Base-by-base conservation (phyloP, 2,888 invertebrate species). In the Trimorus sp. region DNA sequence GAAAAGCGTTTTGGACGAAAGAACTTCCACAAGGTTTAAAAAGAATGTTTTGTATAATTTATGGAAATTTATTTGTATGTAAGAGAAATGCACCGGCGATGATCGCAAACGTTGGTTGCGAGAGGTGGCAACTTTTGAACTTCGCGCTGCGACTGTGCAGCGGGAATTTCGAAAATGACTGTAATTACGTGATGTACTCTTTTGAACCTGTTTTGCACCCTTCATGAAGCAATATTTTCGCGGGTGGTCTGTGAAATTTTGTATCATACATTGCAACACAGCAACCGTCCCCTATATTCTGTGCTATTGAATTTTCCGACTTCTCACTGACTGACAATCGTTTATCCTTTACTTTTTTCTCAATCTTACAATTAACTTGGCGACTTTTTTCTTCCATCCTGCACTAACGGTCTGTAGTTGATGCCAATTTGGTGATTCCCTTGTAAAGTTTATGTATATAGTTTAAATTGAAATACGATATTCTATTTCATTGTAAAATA, bases 251-350 rank as follows among this genome's bases (percentile, higher is more conserved):
- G 54, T 66, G 40, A 59, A 69, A 26, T 26, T n/a, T 74, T 82
- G 59, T 85, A 75, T 42, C 62, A 75, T 78, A 71, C 68, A 69
- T 77, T 26, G 26, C 26, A 4, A 68, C 11, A 82, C 45, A 78
- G 79, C 14, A 62, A 63, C 63, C 66, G 84, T 85, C 85, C 86
- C 84, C 84, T 85, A 84, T 86, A 89, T 87, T 91, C 91, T 91
- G 90, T 91, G 91, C 90, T 91, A 89, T 90, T 86, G 88, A 88
- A 76, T 76, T 81, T 84, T 86, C 84, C 79, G 87, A 90, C 85
- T 86, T 85, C 76, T 86, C 70, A 62, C n/a, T 42, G 88, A 89
- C 88, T 85, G 89, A 87, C 85, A 84, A 84, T 78, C 70, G 69
- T 66, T 65, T 62, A 71, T 40, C 26, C 26, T 40, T 9, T 40